These are phyloP conservation scores for Apostichopus japonicus DNA, from an alignment of 35 echinoderm and acorn worm genomes.

Conservation along the genomic window DNA sequence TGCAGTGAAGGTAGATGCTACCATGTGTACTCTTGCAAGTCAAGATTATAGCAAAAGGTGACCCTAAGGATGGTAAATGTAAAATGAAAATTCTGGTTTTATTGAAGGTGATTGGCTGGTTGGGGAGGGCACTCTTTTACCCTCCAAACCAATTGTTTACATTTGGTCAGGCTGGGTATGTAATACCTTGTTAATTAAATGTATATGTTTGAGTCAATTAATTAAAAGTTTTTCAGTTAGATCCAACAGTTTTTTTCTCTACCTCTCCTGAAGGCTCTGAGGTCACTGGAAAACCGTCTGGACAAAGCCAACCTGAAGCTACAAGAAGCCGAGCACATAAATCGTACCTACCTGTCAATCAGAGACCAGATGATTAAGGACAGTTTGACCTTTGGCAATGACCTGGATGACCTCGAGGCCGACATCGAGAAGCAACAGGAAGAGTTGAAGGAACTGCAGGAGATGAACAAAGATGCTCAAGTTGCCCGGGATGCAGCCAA, in stretches of 20 bases:
- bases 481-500: conserved; percentile 92
- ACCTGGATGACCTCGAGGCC: conserved; percentile 77
- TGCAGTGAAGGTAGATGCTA: no score
- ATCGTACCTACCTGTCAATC: conserved; percentile 89
- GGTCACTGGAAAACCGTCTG: conserved; percentile 90
- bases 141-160: no score
- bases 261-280: conserved; percentile 51
- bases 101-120: no score
- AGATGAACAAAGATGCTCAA: conserved; percentile 96
- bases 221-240: no score
- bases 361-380: conserved; percentile 96
- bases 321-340: conserved; percentile 97
- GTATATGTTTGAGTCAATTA: no score
- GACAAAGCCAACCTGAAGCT: conserved; percentile 95
- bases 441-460: conserved; percentile 86
- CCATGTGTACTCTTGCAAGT: no score
- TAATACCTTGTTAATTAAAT: no score
- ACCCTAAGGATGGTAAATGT: no score
- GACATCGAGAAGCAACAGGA: conserved; percentile 89
- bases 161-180: no score
- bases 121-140: no score
- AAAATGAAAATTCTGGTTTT: no score
- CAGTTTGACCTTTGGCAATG: conserved; percentile 97
- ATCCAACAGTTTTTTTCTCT: not conserved
- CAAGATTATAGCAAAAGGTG: no score